A percentile compares a stretch with the other conserved stretches of the same genome.
These are phyloP conservation scores for Anthrax anthrax DNA, from an alignment of 2,888 invertebrate species.

Conservation along the genomic window DNA sequence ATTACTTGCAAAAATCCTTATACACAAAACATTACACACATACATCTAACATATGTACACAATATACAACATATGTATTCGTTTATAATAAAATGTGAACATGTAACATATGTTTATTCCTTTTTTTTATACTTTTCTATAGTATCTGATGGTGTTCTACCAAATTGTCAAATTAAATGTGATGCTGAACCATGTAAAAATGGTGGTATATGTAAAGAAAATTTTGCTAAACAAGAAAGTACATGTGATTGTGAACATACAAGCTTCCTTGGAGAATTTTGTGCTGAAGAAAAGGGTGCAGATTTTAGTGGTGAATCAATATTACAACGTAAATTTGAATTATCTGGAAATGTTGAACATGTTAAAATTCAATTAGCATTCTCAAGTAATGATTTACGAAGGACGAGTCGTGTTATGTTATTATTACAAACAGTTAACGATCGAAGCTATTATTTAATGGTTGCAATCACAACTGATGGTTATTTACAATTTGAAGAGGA, in stretches of 20 bases:
- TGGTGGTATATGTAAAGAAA: slow-evolving; percentile 74
- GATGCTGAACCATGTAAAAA: slow-evolving; percentile 78
- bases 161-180: slow-evolving; percentile 80
- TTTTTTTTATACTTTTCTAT: neutral
- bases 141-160: slow-evolving; percentile 54
- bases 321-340: slow-evolving; percentile 59
- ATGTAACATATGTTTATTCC: too few species aligned
- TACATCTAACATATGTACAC: too few species aligned
- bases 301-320: slow-evolving; percentile 80
- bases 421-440: slow-evolving; percentile 71
- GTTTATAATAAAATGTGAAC: too few species aligned
- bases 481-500: slow-evolving; percentile 76
- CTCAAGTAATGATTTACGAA: slow-evolving; percentile 64
- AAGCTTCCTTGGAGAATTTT: slow-evolving; percentile 78
- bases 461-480: slow-evolving; percentile 71
- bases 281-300: slow-evolving; percentile 79
- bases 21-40: neutral
- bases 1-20: neutral
- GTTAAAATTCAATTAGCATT: slow-evolving; percentile 78
- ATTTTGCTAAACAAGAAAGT: slow-evolving; percentile 72
- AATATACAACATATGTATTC: too few species aligned
- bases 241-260: slow-evolving; percentile 81
- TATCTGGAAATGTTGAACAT: slow-evolving; percentile 55
- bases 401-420: slow-evolving; percentile 63
- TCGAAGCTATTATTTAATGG: slow-evolving; percentile 68